Base-by-base conservation (phyloP, 2,888 invertebrate species). In the Coecobrya sp. region DNA sequence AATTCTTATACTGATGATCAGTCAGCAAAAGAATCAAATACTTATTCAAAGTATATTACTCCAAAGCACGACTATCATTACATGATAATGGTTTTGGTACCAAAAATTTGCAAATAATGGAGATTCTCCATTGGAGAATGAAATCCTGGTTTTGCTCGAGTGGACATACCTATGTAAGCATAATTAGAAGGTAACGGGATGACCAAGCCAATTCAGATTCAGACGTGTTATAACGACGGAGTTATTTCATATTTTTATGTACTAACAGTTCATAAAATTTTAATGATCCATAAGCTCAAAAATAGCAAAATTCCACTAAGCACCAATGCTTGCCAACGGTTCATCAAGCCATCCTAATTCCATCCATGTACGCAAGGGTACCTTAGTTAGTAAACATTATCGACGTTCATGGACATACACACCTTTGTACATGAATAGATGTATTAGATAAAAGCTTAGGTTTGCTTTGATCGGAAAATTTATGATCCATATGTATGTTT, bases 391-490 rank as follows among this genome's bases (percentile, higher is more conserved):
- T n/a, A n/a, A n/a, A n/a, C 25, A 62, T 62, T 19, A 22, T 36
- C 30, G 16, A 36, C 25, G 62, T 59, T 59, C 86, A 87, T 59
- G 86, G 86, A 73, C 86, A 45, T 55, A 19, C 22, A 4, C 11
- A 5, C 16, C 19, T 70, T 13, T 52, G 25, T 52, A 27, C 55
- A 55, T 62, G 62, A 65, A 30, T 52, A 49, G 45, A 65, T 19
- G 85, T 79, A 45, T 65, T 36, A 59, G 87, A 88, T 88, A 65
- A 88, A 8, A 79, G 79, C 79, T 79, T 88, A 81, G 19, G 59
- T 55, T 52, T 55, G 16, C 73, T 68, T 73, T 62, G 79, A 87
- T 87, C 76, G 86, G 86, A 27, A 76, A 59, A 62, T 87, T 76
- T 87, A 76, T 59, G 7, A 59, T 13, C 49, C 76, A 25, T 79